Percentiles rank a stretch among this genome's conserved stretches.
phyloP scores from a whole-genome alignment of 2,888 invertebrate species.

The Tanytarsus gracilentus region DNA sequence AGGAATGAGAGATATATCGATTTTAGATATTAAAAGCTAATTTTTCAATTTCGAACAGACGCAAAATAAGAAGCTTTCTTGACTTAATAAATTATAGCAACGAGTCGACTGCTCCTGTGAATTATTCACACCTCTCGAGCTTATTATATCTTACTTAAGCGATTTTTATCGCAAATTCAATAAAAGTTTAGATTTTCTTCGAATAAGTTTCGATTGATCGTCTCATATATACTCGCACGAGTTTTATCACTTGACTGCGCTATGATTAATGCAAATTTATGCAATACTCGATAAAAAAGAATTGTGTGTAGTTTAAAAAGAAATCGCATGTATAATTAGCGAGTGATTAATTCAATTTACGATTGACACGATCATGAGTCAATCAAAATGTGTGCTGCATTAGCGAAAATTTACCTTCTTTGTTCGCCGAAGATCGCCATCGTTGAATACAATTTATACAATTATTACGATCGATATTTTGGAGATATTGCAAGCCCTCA shows the following conservation, averaged over 20 bases:
- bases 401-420: neutral
- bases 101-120: no score
- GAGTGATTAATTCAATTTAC: neutral
- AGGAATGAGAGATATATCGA: neutral
- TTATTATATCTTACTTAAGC: no score
- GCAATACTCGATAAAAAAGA: neutral
- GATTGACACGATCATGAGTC: neutral
- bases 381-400: neutral
- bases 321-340: neutral
- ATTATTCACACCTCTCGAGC: no score
- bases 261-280: neutral
- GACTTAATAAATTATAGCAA: no score
- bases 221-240: no score
- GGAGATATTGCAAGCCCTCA: slow-evolving; percentile 18
- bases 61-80: no score
- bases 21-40: neutral
- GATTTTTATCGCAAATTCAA: no score
- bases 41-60: no score
- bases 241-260: neutral
- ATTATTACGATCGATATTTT: slow-evolving; percentile 13
- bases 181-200: no score
- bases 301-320: neutral
- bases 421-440: slow-evolving; percentile 8
- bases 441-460: slow-evolving; percentile 28
- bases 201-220: no score